Conservation (phyloP, 2,888 invertebrate species). For the Nipponacmea schrenckii region DNA sequence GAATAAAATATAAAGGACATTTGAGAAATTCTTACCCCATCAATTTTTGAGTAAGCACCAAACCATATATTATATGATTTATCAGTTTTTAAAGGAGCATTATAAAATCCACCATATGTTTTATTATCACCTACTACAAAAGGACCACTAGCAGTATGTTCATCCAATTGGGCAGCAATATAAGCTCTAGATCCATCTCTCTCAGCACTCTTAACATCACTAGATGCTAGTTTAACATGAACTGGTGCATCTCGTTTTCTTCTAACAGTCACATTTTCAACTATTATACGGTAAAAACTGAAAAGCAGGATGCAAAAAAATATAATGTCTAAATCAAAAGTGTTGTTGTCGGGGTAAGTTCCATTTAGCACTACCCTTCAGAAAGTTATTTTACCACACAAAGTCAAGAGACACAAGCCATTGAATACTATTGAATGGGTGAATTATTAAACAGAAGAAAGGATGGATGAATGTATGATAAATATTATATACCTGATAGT, state of each 20-base stretch:
- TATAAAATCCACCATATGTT: slow-evolving; percentile 81
- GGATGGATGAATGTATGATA: too few relatives aligned
- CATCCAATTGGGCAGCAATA: slow-evolving; percentile 82
- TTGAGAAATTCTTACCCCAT: slow-evolving; percentile 73
- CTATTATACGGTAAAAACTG: slow-evolving; percentile 61
- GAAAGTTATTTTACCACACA: too few relatives aligned
- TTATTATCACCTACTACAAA: slow-evolving; percentile 84
- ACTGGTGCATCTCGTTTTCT: slow-evolving; percentile 35
- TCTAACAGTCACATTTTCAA: slow-evolving; percentile 35
- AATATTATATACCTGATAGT: slow-evolving; percentile 77
- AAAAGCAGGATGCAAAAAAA: slow-evolving; percentile 16
- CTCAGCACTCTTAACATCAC: slow-evolving; percentile 75
- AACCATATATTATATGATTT: slow-evolving; percentile 77
- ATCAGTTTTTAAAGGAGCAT: slow-evolving; percentile 79
- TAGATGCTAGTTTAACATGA: slow-evolving; percentile 73
- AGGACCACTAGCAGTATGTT: slow-evolving; percentile 74
- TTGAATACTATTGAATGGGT: too few relatives aligned
- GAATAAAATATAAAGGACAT: too few relatives aligned
- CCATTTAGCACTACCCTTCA: too few relatives aligned
- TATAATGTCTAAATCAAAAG: too few relatives aligned
- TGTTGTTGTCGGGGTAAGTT: too few relatives aligned
- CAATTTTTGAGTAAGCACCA: slow-evolving; percentile 79
- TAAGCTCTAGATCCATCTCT: slow-evolving; percentile 81
- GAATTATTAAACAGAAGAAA: too few relatives aligned
- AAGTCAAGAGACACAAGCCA: too few relatives aligned